A percentile compares a stretch with the other conserved stretches of the same genome.
These are phyloP conservation scores for Lordiphosa andalusiaca DNA, from an alignment of 2,888 invertebrate genomes.

Conservation along the genomic window DNA sequence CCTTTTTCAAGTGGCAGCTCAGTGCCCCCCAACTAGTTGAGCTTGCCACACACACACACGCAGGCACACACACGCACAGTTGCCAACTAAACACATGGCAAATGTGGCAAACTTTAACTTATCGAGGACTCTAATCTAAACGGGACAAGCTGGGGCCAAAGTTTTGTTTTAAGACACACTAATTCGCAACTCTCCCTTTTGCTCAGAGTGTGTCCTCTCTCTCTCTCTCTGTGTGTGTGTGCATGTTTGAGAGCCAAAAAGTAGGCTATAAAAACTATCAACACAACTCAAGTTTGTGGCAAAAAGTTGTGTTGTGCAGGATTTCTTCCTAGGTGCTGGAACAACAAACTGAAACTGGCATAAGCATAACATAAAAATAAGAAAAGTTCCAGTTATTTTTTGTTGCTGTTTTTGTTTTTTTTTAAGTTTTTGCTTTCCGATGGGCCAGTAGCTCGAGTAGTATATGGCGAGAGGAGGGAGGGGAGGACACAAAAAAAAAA, in stretches of 20 bases:
- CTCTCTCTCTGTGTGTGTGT: no score
- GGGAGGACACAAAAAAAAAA: conserved; percentile 15
- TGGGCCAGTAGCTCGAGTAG: not conserved
- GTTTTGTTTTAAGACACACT: conserved; percentile 52
- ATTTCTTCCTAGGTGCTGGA: conserved; percentile 41
- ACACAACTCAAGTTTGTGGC: conserved; percentile 56
- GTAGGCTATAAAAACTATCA: conserved; percentile 71
- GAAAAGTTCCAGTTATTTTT: conserved; percentile 37
- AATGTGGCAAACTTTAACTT: conserved; percentile 55
- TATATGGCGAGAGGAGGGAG: not conserved
- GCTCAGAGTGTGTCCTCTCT: no score
- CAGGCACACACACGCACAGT: conserved; percentile 22
- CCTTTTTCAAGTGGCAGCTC: conserved; percentile 54
- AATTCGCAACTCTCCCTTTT: conserved; percentile 44
- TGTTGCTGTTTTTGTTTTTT: conserved; percentile 25
- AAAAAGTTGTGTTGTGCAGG: conserved; percentile 43
- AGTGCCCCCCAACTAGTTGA: conserved; percentile 59
- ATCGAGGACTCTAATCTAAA: conserved; percentile 66
- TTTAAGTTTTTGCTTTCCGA: conserved; percentile 36
- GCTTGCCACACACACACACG: conserved; percentile 18
- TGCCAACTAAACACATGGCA: conserved; percentile 64
- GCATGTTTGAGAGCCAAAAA: conserved; percentile 33
- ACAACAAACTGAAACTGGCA: conserved; percentile 51
- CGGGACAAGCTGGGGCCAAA: conserved; percentile 53
- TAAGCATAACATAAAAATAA: conserved; percentile 61